These are phyloP conservation scores for Botia almorhae DNA, from an alignment of 2,797 vertebrate genomes.

Conservation along the genomic window DNA sequence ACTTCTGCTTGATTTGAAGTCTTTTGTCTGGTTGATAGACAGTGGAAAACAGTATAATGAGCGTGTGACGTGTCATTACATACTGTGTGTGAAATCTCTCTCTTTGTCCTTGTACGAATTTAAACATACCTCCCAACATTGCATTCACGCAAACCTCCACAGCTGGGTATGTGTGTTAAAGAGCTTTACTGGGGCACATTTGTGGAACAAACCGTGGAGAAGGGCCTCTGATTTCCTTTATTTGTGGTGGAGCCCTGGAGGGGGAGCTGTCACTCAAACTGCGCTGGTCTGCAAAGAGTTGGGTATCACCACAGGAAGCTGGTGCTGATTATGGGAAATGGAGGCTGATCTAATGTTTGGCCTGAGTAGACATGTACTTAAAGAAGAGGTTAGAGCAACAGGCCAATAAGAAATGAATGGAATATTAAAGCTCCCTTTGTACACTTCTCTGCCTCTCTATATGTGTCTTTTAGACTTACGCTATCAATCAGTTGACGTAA, in stretches of 20 bases:
- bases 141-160: slow-evolving; percentile 30
- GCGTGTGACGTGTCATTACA: neutral
- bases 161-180: slow-evolving; percentile 34
- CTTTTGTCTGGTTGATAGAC: slow-evolving; percentile 4
- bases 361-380: slow-evolving; percentile 48
- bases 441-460: slow-evolving; percentile 3
- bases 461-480: slow-evolving; percentile 15
- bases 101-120: slow-evolving; percentile 3
- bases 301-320: slow-evolving; percentile 58
- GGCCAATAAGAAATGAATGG: slow-evolving; percentile 4
- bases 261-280: slow-evolving; percentile 56
- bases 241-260: slow-evolving; percentile 43
- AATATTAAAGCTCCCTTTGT: slow-evolving; percentile 19
- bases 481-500: slow-evolving; percentile 46
- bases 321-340: slow-evolving; percentile 65
- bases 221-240: slow-evolving; percentile 44
- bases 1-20: neutral
- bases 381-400: neutral
- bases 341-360: slow-evolving; percentile 69
- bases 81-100: neutral
- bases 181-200: slow-evolving; percentile 34
- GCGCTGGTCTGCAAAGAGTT: slow-evolving; percentile 55
- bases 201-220: slow-evolving; percentile 37
- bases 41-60: neutral
- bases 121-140: slow-evolving; percentile 19